Evolutionary conservation across 2,113 vertebrate species (phyloP).

Genomic region (Chunga burmeisteri): DNA sequence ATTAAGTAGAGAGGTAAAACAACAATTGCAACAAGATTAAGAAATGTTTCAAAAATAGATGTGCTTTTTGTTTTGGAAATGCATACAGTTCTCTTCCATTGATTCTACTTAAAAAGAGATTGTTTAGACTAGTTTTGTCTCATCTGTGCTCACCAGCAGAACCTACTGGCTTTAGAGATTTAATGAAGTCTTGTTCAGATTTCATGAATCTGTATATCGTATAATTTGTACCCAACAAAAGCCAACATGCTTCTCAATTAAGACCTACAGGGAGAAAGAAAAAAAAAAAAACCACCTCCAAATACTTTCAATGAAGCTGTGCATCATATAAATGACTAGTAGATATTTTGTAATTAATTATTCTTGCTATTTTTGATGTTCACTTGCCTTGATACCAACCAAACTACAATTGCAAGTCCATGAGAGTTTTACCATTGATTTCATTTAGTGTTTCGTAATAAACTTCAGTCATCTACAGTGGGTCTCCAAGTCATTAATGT

Average conservation of each 20-base stretch:
- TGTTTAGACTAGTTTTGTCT: neutral
- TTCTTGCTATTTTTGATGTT: neutral
- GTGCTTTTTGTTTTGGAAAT: neutral
- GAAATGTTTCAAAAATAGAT: neutral
- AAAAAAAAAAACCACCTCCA: neutral
- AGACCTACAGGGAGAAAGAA: neutral
- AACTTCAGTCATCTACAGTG: neutral
- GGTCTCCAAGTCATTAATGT: neutral
- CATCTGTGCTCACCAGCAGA: neutral
- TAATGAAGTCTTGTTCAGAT: neutral
- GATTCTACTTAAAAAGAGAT: neutral
- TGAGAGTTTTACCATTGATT: neutral
- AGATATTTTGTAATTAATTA: neutral
- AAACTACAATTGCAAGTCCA: neutral
- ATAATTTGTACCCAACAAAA: neutral
- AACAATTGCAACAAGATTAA: neutral
- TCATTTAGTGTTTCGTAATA: neutral
- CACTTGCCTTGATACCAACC: neutral
- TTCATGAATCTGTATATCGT: neutral
- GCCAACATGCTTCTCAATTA: neutral
- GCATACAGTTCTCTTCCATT: neutral
- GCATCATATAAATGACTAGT: neutral
- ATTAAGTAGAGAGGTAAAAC: neutral
- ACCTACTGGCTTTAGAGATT: neutral
- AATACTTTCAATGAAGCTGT: neutral